Evolutionary conservation across 2,797 vertebrate genomes (phyloP).

Genomic region (Xiphorhynchus erythropygius): DNA sequence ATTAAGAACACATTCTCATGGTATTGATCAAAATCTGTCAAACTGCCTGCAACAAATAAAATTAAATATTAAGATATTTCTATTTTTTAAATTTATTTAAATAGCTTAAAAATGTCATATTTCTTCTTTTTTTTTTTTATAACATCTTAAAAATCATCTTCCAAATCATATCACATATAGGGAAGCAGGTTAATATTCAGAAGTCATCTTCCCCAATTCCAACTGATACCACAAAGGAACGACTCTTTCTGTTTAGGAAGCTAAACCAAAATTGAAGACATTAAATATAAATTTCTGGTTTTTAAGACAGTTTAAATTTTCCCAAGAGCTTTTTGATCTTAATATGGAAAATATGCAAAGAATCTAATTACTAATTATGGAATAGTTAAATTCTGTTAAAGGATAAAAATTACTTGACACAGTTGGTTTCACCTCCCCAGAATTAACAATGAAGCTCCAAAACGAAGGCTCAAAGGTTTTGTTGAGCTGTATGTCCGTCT

Average conservation of each 20-base stretch:
- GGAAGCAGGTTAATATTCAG: not conserved
- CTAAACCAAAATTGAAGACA: not conserved
- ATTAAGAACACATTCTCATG: not conserved
- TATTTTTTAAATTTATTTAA: not conserved
- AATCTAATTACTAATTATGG: not conserved
- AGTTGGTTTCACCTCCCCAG: not conserved
- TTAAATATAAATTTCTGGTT: not conserved
- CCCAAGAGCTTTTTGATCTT: slow-evolving; percentile 2
- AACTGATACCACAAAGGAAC: not conserved
- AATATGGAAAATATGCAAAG: not conserved
- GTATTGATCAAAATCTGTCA: not conserved
- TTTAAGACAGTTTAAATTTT: slow-evolving; percentile 3
- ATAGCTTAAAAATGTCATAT: not conserved
- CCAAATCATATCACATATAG: not conserved
- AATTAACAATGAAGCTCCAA: not conserved
- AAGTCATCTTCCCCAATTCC: not conserved
- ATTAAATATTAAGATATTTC: not conserved
- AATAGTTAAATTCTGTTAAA: slow-evolving; percentile 5
- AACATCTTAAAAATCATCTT: not conserved
- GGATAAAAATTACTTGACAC: slow-evolving; percentile 6
- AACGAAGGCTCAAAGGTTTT: not conserved
- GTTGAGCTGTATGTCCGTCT: not conserved
- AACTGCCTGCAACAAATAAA: not conserved
- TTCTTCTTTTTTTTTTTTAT: not conserved
- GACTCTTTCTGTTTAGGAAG: not conserved